Conservation (phyloP, 2,797 vertebrate genomes). For the Gymnothorax javanicus region DNA sequence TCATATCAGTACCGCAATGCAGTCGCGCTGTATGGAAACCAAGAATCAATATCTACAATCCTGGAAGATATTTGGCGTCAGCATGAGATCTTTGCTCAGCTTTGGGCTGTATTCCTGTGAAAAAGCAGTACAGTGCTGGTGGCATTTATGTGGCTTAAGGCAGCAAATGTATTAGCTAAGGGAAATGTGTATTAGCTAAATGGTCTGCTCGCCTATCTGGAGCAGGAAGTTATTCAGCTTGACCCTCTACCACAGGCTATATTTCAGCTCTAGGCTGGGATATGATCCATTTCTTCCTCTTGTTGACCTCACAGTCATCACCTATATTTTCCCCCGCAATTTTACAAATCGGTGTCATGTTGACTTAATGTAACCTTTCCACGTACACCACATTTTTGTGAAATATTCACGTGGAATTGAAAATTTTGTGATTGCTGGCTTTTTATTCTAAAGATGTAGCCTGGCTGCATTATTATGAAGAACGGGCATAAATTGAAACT, state of each 20-base stretch:
- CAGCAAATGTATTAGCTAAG: neutral
- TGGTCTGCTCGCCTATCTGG: conserved; percentile 25
- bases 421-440: neutral
- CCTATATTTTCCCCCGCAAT: no score
- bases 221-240: conserved; percentile 37
- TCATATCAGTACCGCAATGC: no score
- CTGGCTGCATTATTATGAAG: neutral
- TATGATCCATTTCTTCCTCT: conserved; percentile 70
- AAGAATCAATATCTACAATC: no score
- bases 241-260: conserved; percentile 43
- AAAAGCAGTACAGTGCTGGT: neutral
- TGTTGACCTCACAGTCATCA: neutral
- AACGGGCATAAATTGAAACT: no score
- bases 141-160: neutral
- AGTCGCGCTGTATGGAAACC: no score
- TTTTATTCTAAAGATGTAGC: neutral
- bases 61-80: neutral
- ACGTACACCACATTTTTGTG: neutral
- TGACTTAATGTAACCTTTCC: no score
- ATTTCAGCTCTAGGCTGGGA: conserved; percentile 56
- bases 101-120: no score
- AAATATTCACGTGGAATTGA: neutral
- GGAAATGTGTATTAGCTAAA: conserved; percentile 1
- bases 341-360: no score
- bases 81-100: neutral